A percentile compares a stretch with the other conserved stretches of the same genome.
phyloP scores from a whole-genome alignment of 1,140 invertebrate genomes.

The Matsumurasca onukii region DNA sequence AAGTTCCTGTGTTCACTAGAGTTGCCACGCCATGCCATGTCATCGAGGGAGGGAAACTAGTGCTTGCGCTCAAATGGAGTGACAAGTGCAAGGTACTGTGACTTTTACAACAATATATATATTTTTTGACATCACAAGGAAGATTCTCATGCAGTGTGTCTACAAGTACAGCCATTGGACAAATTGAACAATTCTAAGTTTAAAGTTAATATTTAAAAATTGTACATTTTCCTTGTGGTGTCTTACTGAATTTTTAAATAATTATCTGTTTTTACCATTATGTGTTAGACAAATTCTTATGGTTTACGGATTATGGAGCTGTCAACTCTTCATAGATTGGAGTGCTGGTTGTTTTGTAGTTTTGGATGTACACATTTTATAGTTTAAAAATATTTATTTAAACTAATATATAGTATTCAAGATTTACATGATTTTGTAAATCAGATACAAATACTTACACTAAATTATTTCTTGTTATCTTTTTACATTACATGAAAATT shows the following conservation, averaged over 20 bases:
- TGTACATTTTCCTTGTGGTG: slow-evolving; percentile 8
- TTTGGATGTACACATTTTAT: not conserved
- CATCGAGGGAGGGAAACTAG: slow-evolving; percentile 52
- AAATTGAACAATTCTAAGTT: not conserved
- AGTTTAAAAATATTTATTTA: not conserved
- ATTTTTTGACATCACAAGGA: slow-evolving; percentile 25
- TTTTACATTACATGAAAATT: too few species aligned
- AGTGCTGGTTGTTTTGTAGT: not conserved
- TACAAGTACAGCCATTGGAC: not conserved
- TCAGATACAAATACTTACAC: too few species aligned
- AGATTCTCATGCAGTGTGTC: not conserved
- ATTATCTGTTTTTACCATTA: not conserved
- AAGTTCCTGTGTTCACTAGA: slow-evolving; percentile 56
- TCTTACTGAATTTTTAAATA: not conserved
- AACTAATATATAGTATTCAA: not conserved
- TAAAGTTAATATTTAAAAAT: not conserved
- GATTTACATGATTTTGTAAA: not conserved
- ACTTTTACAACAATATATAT: slow-evolving; percentile 20
- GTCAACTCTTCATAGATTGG: not conserved
- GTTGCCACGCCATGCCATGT: slow-evolving; percentile 48
- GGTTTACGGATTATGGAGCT: not conserved
- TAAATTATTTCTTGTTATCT: too few species aligned
- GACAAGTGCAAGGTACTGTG: slow-evolving; percentile 61
- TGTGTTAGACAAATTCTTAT: not conserved
- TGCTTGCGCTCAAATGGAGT: slow-evolving; percentile 60